A percentile compares a stretch with the other conserved stretches of the same genome.
These are phyloP conservation scores for Polia nebulosa DNA, from an alignment of 2,888 invertebrate species.

Conservation along the genomic window DNA sequence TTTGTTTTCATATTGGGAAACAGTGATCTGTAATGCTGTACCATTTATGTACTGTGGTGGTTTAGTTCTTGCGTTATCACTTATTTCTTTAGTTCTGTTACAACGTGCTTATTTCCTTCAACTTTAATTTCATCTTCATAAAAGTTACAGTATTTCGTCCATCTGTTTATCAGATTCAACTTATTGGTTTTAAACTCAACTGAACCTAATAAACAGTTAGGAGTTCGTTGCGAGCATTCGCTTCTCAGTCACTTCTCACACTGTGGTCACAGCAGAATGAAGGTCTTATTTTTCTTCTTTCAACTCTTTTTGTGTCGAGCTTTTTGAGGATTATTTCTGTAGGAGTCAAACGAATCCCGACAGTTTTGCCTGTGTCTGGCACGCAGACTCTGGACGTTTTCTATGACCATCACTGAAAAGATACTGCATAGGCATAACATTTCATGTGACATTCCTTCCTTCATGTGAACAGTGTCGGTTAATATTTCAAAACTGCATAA, in stretches of 20 bases:
- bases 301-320: background rate
- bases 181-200: background rate
- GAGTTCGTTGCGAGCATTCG: background rate
- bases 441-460: background rate
- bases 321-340: background rate
- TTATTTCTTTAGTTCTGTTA: conserved; percentile 16
- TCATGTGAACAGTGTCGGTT: background rate
- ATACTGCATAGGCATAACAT: background rate
- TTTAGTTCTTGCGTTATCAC: conserved; percentile 53
- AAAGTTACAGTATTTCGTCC: background rate
- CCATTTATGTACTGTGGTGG: conserved; percentile 67
- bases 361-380: background rate
- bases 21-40: conserved; percentile 73
- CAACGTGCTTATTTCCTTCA: background rate
- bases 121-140: background rate
- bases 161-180: background rate
- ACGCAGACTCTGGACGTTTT: no score
- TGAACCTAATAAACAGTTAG: background rate
- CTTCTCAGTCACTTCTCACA: no score
- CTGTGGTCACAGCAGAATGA: background rate
- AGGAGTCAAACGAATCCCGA: background rate
- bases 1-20: conserved; percentile 83
- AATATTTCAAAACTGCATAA: background rate
- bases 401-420: background rate
- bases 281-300: background rate